These are phyloP conservation scores for Orthosia gothica DNA, from an alignment of 2,888 invertebrate species.

Conservation along the genomic window DNA sequence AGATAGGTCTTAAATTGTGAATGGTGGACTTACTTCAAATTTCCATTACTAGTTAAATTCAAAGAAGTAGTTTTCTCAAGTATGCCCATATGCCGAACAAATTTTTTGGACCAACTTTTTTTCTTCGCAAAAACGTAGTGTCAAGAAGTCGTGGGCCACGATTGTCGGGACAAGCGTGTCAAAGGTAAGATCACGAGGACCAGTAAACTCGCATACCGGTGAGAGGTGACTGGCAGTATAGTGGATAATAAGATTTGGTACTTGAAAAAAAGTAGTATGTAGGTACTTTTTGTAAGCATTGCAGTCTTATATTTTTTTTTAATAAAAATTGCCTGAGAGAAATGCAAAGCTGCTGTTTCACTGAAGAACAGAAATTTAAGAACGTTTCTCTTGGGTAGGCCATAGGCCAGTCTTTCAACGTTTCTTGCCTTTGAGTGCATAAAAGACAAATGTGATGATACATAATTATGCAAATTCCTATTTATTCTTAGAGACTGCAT, in stretches of 20 bases:
- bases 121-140: slow-evolving; percentile 52
- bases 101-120: slow-evolving; percentile 17
- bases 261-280: slow-evolving; percentile 12
- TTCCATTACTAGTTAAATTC: not conserved
- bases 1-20: not conserved
- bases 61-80: not conserved
- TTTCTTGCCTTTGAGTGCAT: not conserved
- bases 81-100: slow-evolving; percentile 9
- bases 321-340: too few relatives aligned
- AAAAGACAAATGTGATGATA: not conserved
- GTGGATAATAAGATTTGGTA: slow-evolving; percentile 34
- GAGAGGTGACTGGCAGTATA: slow-evolving; percentile 53
- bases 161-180: slow-evolving; percentile 61
- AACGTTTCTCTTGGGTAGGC: not conserved
- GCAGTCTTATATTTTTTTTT: too few relatives aligned
- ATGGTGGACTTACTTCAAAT: not conserved
- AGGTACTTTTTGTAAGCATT: too few relatives aligned
- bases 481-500: too few relatives aligned
- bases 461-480: not conserved
- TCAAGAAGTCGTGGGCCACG: slow-evolving; percentile 64
- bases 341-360: not conserved
- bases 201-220: slow-evolving; percentile 50
- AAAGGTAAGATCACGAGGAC: slow-evolving; percentile 66
- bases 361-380: not conserved
- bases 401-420: not conserved